A percentile compares a stretch with the other conserved stretches of the same genome.
phyloP scores from a whole-genome alignment of 2,113 vertebrate genomes.

The Bufo gargarizans region DNA sequence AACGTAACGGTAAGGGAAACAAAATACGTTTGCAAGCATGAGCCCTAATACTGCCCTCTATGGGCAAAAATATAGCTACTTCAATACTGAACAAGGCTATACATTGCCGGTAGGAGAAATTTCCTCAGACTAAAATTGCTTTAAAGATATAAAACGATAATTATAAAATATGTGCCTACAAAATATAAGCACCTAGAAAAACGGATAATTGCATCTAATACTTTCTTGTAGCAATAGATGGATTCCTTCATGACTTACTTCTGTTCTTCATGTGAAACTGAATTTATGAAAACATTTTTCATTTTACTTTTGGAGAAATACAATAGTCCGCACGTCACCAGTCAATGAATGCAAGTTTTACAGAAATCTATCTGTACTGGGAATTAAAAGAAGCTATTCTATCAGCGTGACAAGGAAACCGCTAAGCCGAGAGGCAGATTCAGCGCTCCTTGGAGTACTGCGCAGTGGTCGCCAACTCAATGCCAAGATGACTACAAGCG shows the following conservation, averaged over 20 bases:
- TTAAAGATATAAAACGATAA: no score
- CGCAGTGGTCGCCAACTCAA: background rate
- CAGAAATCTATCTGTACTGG: background rate
- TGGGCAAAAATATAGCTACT: no score
- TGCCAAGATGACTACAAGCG: background rate
- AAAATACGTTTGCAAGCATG: no score
- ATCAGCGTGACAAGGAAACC: background rate
- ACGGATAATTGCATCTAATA: background rate
- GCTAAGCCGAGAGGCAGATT: background rate
- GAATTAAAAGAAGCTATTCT: background rate
- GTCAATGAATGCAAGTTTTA: background rate
- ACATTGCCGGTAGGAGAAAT: no score
- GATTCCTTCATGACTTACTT: background rate
- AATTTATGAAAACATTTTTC: conserved; percentile 4
- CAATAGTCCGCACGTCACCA: background rate
- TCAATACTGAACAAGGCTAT: no score
- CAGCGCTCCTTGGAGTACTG: background rate
- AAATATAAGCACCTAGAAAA: no score
- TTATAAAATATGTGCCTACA: no score
- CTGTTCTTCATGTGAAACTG: background rate
- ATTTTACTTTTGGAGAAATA: background rate
- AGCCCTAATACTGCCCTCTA: no score
- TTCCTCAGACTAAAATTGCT: no score
- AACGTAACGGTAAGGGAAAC: no score
- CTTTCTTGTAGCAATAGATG: background rate